These are phyloP conservation scores for Himalopsyche tibetana DNA, from an alignment of 2,888 invertebrate genomes.

Conservation along the genomic window DNA sequence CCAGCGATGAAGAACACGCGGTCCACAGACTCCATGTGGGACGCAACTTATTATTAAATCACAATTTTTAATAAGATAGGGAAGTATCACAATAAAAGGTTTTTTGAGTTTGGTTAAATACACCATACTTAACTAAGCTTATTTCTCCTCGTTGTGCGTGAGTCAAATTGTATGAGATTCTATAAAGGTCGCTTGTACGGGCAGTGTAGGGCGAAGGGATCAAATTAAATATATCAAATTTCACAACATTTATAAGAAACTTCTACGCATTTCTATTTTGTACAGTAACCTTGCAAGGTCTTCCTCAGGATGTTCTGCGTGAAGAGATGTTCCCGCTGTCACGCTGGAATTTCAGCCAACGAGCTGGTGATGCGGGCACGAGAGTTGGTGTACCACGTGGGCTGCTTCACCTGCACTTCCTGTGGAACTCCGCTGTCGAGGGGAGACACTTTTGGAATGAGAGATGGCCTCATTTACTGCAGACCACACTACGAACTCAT, in stretches of 20 bases:
- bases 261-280: neutral
- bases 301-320: conserved; percentile 87
- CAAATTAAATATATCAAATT: no score
- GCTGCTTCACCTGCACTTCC: conserved; percentile 92
- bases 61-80: no score
- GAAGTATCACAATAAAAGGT: no score
- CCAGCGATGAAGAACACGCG: no score
- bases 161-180: no score
- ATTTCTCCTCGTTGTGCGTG: no score
- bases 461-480: conserved; percentile 87
- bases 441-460: conserved; percentile 94
- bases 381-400: conserved; percentile 91
- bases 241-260: neutral
- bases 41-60: no score
- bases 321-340: conserved; percentile 90
- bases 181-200: no score
- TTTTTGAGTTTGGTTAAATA: no score
- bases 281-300: conserved; percentile 17
- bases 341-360: conserved; percentile 88
- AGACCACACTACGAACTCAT: conserved; percentile 77
- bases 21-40: no score
- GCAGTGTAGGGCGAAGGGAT: no score
- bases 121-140: no score
- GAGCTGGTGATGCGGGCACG: conserved; percentile 94
- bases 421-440: conserved; percentile 89